Conservation (phyloP, 2,113 vertebrate species). For the Prunella fulvescens region DNA sequence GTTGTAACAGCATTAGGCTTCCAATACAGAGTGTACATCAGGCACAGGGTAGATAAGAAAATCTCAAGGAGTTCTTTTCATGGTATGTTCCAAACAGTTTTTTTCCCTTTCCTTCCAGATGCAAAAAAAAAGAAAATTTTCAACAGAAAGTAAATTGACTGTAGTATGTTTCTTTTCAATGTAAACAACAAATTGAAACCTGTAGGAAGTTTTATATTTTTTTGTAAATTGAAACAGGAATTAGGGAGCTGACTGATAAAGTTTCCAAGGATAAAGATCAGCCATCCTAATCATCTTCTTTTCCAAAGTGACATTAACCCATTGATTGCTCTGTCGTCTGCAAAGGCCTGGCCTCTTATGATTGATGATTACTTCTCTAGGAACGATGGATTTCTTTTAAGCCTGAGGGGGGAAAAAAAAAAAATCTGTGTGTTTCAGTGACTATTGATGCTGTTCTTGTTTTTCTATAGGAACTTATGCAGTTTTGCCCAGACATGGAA, state of each 20-base stretch:
- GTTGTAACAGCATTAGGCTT: neutral
- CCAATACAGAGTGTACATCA: neutral
- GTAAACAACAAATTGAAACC: neutral
- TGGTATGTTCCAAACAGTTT: rapidly evolving
- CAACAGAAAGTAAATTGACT: neutral
- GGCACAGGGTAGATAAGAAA: neutral
- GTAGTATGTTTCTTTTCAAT: neutral
- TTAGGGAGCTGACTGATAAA: neutral
- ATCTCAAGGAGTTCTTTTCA: neutral
- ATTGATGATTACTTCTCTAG: neutral
- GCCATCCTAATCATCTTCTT: neutral
- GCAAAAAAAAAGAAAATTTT: neutral
- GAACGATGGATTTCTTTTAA: neutral
- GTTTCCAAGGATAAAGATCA: neutral
- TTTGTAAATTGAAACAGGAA: neutral
- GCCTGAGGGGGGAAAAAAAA: neutral
- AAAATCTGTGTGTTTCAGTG: neutral
- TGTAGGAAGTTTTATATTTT: neutral
- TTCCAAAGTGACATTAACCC: neutral
- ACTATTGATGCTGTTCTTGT: neutral
- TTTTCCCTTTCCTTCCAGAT: neutral
- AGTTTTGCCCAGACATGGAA: neutral
- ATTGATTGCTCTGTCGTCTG: neutral
- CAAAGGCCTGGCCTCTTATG: neutral
- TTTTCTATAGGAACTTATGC: neutral